A percentile compares a stretch with the other conserved stretches of the same genome.
Evolutionary conservation across 2,888 invertebrate species (phyloP).

Genomic region (Drosophila kokeensis): DNA sequence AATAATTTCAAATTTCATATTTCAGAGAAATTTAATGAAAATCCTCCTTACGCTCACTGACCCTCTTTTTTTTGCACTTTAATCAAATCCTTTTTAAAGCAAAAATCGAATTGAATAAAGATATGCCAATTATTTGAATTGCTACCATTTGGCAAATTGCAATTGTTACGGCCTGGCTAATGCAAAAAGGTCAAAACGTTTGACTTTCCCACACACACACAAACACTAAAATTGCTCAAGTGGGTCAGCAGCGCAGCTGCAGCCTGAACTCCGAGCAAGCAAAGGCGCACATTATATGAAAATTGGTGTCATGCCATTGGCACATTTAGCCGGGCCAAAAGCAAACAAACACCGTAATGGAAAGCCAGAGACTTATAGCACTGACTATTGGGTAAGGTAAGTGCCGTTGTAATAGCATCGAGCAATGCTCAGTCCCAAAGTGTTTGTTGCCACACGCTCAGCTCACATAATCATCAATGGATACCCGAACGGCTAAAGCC

Average conservation of each 20-base stretch:
- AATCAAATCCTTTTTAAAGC: conserved; percentile 7
- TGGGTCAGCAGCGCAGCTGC: conserved; percentile 64
- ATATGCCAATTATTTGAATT: conserved; percentile 67
- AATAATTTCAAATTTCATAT: background rate
- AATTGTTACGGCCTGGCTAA: conserved; percentile 39
- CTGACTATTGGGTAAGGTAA: conserved; percentile 76
- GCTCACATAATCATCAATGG: conserved; percentile 61
- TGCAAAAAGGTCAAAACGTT: conserved; percentile 69
- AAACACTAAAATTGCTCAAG: conserved; percentile 35
- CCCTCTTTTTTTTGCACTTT: background rate
- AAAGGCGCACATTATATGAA: conserved; percentile 55
- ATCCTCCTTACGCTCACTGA: background rate
- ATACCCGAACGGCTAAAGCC: conserved; percentile 10
- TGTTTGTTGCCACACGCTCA: conserved; percentile 54
- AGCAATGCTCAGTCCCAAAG: conserved; percentile 26
- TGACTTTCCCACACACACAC: conserved; percentile 55
- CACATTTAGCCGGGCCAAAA: conserved; percentile 74
- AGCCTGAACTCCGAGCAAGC: conserved; percentile 53
- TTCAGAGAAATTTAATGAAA: background rate
- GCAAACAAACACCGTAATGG: conserved; percentile 39
- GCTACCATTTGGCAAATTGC: conserved; percentile 62
- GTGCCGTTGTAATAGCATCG: conserved; percentile 60
- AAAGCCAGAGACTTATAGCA: conserved; percentile 28
- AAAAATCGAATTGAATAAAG: conserved; percentile 32
- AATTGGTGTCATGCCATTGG: conserved; percentile 83